Percentiles rank a stretch among this genome's conserved stretches.
phyloP scores from a whole-genome alignment of 2,888 invertebrate species.

The Anthrax anthrax region DNA sequence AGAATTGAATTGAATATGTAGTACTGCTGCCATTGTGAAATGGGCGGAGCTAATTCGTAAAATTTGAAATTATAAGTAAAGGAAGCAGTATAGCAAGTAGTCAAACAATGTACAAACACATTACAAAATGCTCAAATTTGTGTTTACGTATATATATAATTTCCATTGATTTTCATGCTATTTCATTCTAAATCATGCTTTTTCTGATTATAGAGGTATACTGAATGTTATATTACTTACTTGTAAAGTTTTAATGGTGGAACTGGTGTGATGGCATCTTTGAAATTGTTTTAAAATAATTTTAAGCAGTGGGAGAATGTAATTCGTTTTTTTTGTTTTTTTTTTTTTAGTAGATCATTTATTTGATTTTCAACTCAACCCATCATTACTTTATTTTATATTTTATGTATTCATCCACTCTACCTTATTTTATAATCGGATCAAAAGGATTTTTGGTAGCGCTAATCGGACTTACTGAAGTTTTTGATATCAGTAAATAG shows the following conservation, averaged over 20 bases:
- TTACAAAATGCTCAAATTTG: no score
- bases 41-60: slow-evolving; percentile 27
- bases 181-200: neutral
- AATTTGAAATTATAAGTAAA: slow-evolving; percentile 1
- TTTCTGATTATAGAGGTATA: no score
- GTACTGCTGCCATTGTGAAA: slow-evolving; percentile 29
- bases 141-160: neutral
- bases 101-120: neutral
- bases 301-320: neutral
- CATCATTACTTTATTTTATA: neutral
- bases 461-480: slow-evolving; percentile 10
- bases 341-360: no score
- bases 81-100: neutral
- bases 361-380: no score
- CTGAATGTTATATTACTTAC: no score
- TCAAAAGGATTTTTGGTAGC: slow-evolving; percentile 9
- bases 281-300: neutral
- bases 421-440: slow-evolving; percentile 11
- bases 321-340: neutral
- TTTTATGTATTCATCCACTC: neutral
- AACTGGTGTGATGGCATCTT: neutral
- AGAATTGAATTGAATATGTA: neutral
- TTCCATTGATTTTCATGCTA: neutral
- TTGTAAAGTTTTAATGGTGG: neutral
- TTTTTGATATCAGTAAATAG: slow-evolving; percentile 5